Evolutionary conservation across 2,888 invertebrate genomes (phyloP).

Genomic region (Harmothoe impar): DNA sequence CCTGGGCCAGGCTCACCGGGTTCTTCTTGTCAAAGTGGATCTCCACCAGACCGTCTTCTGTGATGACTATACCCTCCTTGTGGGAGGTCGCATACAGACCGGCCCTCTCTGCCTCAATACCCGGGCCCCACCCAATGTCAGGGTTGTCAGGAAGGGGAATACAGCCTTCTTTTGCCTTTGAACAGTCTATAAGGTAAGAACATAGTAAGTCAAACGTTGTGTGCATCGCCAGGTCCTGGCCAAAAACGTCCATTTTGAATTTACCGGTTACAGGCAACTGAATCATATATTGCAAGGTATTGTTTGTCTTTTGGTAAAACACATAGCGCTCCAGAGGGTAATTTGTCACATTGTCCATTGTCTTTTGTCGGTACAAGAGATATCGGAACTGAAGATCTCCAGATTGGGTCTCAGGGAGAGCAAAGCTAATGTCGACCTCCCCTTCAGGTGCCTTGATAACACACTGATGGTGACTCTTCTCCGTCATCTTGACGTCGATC

Average conservation of each 20-base stretch:
- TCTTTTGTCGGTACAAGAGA: conserved; percentile 74
- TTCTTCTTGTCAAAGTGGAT: conserved; percentile 76
- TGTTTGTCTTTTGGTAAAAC: conserved; percentile 77
- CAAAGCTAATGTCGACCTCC: conserved; percentile 77
- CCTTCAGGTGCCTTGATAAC: conserved; percentile 76
- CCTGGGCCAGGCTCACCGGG: conserved; percentile 76
- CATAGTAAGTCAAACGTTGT: conserved; percentile 80
- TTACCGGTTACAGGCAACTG: conserved; percentile 77
- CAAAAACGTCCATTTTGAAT: conserved; percentile 82
- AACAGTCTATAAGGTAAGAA: conserved; percentile 80
- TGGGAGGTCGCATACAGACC: conserved; percentile 79
- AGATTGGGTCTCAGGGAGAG: conserved; percentile 73
- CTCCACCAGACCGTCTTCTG: conserved; percentile 79
- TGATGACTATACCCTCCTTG: conserved; percentile 77
- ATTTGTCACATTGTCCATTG: conserved; percentile 70
- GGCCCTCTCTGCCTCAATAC: conserved; percentile 75
- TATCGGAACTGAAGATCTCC: conserved; percentile 78
- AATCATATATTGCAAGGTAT: conserved; percentile 74
- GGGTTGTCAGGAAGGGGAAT: conserved; percentile 80
- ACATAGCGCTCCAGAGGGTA: conserved; percentile 79
- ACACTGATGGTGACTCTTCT: conserved; percentile 74
- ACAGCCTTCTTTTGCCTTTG: conserved; percentile 75
- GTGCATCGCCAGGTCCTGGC: conserved; percentile 75
- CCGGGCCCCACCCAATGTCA: conserved; percentile 81
- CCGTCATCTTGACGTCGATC: conserved; percentile 74